Base-by-base conservation (phyloP, 2,888 invertebrate genomes). In the Marronus borbonicus region DNA sequence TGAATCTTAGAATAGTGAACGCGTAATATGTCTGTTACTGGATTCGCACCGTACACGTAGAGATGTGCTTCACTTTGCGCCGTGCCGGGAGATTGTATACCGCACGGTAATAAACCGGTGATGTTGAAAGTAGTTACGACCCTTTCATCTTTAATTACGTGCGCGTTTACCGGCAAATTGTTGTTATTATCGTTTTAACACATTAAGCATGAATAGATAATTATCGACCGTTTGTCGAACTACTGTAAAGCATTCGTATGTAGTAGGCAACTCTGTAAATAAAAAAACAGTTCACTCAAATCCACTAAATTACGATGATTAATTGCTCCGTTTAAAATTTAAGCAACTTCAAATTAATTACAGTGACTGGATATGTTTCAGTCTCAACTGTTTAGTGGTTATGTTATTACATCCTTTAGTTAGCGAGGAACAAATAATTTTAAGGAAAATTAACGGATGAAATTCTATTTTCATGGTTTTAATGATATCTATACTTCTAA, bases 1-100 rank as follows among this genome's bases (percentile, higher is more conserved):
- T 70, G 72, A 65, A 74, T 77, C 70, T 72, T 65, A 72, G 52
- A 55, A 77, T 20, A 52, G 17, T 14, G 20, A 52, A 39, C 39
- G 39, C 60, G 52, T 72, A 70, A 70, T 55, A 70, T 50, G 55
- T 55, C 55, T 66, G 65, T 66, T 39, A 66, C 17, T 17, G 65
- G 65, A 58, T 58, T 5, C 65, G 20, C 65, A 39, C 39, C 39
- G 39, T 36, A 3, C 44, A 44, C 65, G 39, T 44, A 44, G 55
- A 44, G 20, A 62, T 62, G 14, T 62, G 20, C 24, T 62, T 62
- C 62, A 1, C 62, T 62, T 31, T 62, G 14, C 28, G 31, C 28
- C 31, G 31, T 31, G 52, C 68, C 50, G 50, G n/a, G 10, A 50
- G 39, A 31, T 31, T 31, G 28, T 39, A 36, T 5, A 39, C 20